A percentile compares a stretch with the other conserved stretches of the same genome.
Evolutionary conservation across 2,888 invertebrate genomes (phyloP).

Genomic region (Pristionchus maxplancki): DNA sequence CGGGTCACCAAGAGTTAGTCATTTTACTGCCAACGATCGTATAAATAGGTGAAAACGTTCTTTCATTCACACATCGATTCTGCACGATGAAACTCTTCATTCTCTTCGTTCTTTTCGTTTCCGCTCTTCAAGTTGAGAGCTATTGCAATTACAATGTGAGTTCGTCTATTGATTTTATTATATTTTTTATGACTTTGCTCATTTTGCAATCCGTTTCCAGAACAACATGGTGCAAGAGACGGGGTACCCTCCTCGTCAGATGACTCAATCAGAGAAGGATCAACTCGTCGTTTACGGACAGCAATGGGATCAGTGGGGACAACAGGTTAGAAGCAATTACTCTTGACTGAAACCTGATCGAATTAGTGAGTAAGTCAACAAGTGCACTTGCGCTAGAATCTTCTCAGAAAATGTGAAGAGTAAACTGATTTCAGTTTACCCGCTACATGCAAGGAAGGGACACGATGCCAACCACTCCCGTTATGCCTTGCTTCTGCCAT

Average conservation of each 20-base stretch:
- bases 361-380: background rate
- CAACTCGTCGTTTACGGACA: background rate
- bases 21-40: background rate
- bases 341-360: background rate
- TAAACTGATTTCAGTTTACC: background rate
- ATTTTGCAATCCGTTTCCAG: background rate
- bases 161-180: no score
- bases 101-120: background rate
- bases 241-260: constrained; percentile 8
- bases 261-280: background rate
- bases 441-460: background rate
- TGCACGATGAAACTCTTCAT: background rate
- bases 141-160: constrained; percentile 19
- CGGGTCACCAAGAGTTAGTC: background rate
- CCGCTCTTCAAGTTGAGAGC: background rate
- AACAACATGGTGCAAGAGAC: background rate
- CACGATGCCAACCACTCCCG: background rate
- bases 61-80: background rate
- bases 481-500: constrained; percentile 28
- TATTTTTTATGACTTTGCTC: background rate
- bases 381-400: background rate
- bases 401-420: background rate
- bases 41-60: background rate
- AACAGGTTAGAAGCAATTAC: background rate
- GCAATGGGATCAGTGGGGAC: constrained; percentile 2